Evolutionary conservation across 2,888 invertebrate species (phyloP), one percentile per base, ranked within the genome.

Genomic region (Lochmaea capreae): DNA sequence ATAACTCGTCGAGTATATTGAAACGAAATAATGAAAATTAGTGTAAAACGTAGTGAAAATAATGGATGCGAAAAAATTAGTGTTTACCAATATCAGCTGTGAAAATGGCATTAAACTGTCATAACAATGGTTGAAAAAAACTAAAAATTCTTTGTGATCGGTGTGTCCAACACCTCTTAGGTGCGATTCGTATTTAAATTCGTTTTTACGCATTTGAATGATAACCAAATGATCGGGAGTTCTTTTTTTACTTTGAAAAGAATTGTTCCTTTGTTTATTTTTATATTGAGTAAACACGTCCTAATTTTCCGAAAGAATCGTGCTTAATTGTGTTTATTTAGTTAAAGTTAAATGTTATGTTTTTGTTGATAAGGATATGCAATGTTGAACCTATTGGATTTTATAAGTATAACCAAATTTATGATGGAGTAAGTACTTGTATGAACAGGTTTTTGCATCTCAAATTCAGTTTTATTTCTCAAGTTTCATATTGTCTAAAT

Each of bases 41-140:
- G 69, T 73, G 52, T 66, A 63, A 59, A 43, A 22, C 62, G 42
- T 52, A 66, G 68, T 73, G 71, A 61, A 67, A 67, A 76, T 76
- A 73, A 75, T 79, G 79, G 77, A 74, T 71, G 75, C 78, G 75
- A 72, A 72, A 61, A 75, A 78, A 74, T 42, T 68, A 73, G 78
- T 80, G 79, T 83, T 81, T 82, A 79, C 83, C 78, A 81, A 77
- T 80, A 82, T 86, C 86, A 86, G 85, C 86, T 87, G 86, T 84
- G 83, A 83, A 83, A 85, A 86, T 85, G 86, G 84, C 85, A 83
- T 81, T 80, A 79, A 82, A 78, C 82, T 83, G 83, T 84, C 82
- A 79, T 79, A 79, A 82, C 81, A 79, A 82, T 83, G 83, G 81
- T 80, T 76, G 78, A 79, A 80, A 82, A 83, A 80, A 80, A 80